Base-by-base conservation (phyloP, 2,888 invertebrate species). In the Leptopilina drosophilae region DNA sequence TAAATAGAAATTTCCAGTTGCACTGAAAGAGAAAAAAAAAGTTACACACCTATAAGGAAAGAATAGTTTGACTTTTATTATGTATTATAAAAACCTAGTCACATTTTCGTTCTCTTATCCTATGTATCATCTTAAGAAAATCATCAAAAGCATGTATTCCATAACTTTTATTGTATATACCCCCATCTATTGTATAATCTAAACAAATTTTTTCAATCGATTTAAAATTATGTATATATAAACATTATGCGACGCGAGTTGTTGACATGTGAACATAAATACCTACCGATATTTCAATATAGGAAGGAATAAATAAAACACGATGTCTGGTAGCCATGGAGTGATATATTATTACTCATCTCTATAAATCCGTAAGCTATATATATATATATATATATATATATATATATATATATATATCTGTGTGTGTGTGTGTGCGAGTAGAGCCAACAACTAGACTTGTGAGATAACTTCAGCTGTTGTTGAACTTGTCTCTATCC, bases 1-100 rank as follows among this genome's bases (percentile, higher is more conserved):
- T 84, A 85, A 85, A 85, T 85, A 85, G 85, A 84, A 82, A 85
- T 85, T 86, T 84, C 85, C 86, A 83, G 86, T 86, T 84, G 86
- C 84, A 81, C 62, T 56, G 33, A 46, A 46, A 46, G 46, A 46
- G 9, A 46, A 46, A 46, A 9, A 46, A 46, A 8, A 7, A 46
- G 46, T 46, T 33, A 33, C 33, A 4, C 33, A 4, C 33, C 33
- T 33, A 33, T 33, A 33, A 33, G 33, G 33, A 33, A 33, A 33
- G 3, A 33, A 33, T 33, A 33, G 33, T 33, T 33, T 33, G 33
- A 33, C 33, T 33, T 33, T 33, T 33, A 33, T 33, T 33, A 20
- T 20, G 1, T 33, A 33, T 33, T 33, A 33, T 33, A 33, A 33
- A 33, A 33, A 33, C 33, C 33, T 33, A 33, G 33, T 2, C 33